phyloP scores from a whole-genome alignment of 1,140 invertebrate species.

The Conopomorpha cramerella region DNA sequence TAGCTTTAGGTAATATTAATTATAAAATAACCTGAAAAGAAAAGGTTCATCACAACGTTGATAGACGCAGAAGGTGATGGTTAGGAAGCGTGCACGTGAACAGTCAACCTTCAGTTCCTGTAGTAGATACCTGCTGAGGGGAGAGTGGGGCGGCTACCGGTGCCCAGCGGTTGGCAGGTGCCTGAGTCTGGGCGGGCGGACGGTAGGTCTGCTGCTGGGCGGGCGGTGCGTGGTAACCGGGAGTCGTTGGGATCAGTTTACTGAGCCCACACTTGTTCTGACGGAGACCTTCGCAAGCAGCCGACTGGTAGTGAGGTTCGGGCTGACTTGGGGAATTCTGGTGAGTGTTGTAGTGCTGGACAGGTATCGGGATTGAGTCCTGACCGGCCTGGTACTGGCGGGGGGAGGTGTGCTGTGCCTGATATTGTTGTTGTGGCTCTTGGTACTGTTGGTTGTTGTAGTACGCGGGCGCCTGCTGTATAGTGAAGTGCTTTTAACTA shows the following conservation, averaged over 20 bases:
- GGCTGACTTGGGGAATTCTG: conserved; percentile 28
- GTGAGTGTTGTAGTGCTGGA: conserved; percentile 19
- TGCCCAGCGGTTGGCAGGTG: conserved; percentile 44
- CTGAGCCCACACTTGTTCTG: conserved; percentile 35
- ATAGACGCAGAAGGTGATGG: too few species aligned
- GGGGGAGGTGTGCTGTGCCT: conserved; percentile 13
- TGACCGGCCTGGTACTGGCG: conserved; percentile 19
- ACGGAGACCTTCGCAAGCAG: conserved; percentile 28
- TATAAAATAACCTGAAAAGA: too few species aligned
- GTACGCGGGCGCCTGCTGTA: conserved; percentile 25
- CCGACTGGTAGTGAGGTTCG: conserved; percentile 11
- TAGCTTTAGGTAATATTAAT: too few species aligned
- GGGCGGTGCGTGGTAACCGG: conserved; percentile 24
- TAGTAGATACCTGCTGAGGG: too few species aligned
- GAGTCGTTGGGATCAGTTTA: conserved; percentile 46
- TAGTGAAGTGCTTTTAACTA: too few species aligned
- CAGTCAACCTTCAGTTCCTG: conserved; percentile 11
- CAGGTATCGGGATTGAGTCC: conserved; percentile 7
- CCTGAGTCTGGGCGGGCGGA: conserved; percentile 41
- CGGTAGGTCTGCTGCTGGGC: conserved; percentile 46
- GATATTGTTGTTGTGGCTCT: conserved; percentile 23
- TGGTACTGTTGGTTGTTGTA: conserved; percentile 42
- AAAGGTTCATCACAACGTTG: too few species aligned
- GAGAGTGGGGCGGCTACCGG: conserved; percentile 45
- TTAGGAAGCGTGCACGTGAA: conserved; percentile 9